phyloP scores from a whole-genome alignment of 2,888 invertebrate species.

The Pachymerium ferrugineum region DNA sequence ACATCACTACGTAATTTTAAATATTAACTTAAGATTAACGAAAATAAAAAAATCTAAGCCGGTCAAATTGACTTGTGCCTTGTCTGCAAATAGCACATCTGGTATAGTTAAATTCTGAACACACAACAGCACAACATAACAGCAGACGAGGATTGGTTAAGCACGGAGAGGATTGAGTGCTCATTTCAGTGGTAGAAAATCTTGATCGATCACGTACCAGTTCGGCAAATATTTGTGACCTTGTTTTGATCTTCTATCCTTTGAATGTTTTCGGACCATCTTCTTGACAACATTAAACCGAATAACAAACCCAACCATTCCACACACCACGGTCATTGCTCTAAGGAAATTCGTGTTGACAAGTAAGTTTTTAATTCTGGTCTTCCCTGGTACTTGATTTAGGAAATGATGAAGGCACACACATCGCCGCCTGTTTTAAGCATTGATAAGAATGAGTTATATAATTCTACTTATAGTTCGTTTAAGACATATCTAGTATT shows the following conservation, averaged over 20 bases:
- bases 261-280: background rate
- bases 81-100: constrained; percentile 75
- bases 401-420: constrained; percentile 66
- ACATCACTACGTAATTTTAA: no score
- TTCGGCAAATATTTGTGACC: background rate
- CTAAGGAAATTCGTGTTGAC: constrained; percentile 58
- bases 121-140: constrained; percentile 82
- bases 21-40: background rate
- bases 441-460: no score
- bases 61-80: constrained; percentile 62
- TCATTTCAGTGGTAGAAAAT: constrained; percentile 31
- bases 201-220: constrained; percentile 43
- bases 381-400: constrained; percentile 70
- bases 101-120: constrained; percentile 60
- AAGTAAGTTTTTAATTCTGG: constrained; percentile 66
- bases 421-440: constrained; percentile 54
- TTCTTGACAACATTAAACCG: constrained; percentile 48
- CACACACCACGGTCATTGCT: constrained; percentile 54
- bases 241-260: background rate
- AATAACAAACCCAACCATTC: constrained; percentile 55
- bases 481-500: no score
- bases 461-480: no score
- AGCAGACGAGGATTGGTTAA: constrained; percentile 78
- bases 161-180: constrained; percentile 61
- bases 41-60: constrained; percentile 58